These are phyloP conservation scores for Syngnathoides biaculeatus DNA, from an alignment of 2,113 vertebrate species.

Conservation along the genomic window DNA sequence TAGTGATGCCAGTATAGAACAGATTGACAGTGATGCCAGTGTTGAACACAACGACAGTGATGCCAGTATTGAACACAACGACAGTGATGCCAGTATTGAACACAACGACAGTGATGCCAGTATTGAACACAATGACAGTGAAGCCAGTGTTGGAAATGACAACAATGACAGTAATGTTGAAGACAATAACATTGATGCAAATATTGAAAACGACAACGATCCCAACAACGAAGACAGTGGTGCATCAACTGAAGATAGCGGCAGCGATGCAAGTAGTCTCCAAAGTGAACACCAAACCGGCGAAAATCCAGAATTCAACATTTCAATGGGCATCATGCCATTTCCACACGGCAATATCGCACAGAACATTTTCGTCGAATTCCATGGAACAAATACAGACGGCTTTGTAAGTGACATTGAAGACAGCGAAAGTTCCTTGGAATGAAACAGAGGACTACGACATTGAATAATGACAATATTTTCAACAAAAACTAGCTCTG, in stretches of 20 bases:
- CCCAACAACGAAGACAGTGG: not conserved
- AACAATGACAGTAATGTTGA: not conserved
- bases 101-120: not conserved
- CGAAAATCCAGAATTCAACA: slow-evolving; percentile 8
- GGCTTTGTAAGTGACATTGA: not conserved
- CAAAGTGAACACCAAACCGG: not conserved
- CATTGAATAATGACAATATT: not conserved
- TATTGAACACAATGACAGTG: too few species aligned
- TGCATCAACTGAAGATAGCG: not conserved
- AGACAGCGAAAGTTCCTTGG: not conserved
- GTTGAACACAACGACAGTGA: not conserved
- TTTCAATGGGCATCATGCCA: slow-evolving; percentile 4
- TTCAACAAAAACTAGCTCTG: not conserved
- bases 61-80: not conserved
- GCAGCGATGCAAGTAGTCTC: not conserved
- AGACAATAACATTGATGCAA: not conserved
- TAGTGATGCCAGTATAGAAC: too few species aligned
- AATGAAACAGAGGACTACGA: not conserved
- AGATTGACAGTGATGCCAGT: too few species aligned
- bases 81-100: not conserved
- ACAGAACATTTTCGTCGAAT: slow-evolving; percentile 3
- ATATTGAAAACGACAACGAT: not conserved
- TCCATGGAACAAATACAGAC: not conserved
- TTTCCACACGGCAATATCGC: not conserved
- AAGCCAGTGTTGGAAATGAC: not conserved